Conservation (phyloP, 1,140 invertebrate species). For the Andrena cerasifolii region DNA sequence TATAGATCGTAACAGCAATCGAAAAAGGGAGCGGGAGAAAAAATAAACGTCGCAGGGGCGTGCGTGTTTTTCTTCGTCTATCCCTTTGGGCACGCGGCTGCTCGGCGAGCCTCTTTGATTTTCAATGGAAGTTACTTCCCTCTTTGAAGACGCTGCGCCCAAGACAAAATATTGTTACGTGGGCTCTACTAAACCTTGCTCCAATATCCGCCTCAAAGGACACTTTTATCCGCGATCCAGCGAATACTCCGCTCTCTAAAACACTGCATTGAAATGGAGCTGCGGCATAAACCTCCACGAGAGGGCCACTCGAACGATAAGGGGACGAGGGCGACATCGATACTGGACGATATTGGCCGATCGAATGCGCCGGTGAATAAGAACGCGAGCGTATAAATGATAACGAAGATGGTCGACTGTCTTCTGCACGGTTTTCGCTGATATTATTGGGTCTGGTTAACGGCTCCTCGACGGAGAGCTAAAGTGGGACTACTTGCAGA, state of each 20-base stretch:
- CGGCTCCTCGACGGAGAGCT: too few relatives aligned
- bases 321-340: background rate
- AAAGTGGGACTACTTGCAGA: too few relatives aligned
- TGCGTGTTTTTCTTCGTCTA: slow-evolving; percentile 10
- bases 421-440: too few relatives aligned
- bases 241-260: slow-evolving; percentile 24
- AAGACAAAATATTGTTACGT: slow-evolving; percentile 50
- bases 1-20: background rate
- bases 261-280: slow-evolving; percentile 34
- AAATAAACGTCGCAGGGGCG: background rate
- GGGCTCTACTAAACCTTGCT: slow-evolving; percentile 48
- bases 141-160: slow-evolving; percentile 34
- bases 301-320: slow-evolving; percentile 8
- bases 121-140: slow-evolving; percentile 36
- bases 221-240: slow-evolving; percentile 39
- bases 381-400: too few relatives aligned
- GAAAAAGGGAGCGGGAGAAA: background rate
- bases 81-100: background rate
- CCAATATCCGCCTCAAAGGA: slow-evolving; percentile 45
- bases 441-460: too few relatives aligned
- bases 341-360: too few relatives aligned
- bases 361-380: too few relatives aligned
- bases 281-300: slow-evolving; percentile 20
- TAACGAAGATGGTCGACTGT: too few relatives aligned
- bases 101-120: slow-evolving; percentile 39